phyloP scores from a whole-genome alignment of 2,888 invertebrate genomes.

The Proisotoma minuta region DNA sequence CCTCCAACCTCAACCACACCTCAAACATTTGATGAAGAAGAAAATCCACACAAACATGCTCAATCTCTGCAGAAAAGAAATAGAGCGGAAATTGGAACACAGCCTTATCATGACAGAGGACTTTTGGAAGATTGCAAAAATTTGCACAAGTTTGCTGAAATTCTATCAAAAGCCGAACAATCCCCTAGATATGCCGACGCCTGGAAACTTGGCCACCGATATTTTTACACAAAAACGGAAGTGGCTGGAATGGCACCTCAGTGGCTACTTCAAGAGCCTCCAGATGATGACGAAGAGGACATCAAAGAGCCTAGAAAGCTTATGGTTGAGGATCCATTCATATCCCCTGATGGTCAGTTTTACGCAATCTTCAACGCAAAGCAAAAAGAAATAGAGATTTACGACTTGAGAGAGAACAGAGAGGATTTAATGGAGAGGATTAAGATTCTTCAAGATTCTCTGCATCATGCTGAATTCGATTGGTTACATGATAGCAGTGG shows the following conservation, averaged over 20 bases:
- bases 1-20: too few species aligned
- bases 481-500: background rate
- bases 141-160: background rate
- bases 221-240: background rate
- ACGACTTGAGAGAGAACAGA: background rate
- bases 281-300: background rate
- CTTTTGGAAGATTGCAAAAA: background rate
- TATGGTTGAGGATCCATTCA: background rate
- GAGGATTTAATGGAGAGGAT: background rate
- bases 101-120: too few species aligned
- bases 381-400: background rate
- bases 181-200: background rate
- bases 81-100: too few species aligned
- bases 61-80: too few species aligned
- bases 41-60: too few species aligned
- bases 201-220: background rate
- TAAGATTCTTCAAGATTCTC: background rate
- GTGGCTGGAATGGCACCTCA: background rate
- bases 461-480: background rate
- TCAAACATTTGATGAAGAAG: too few species aligned
- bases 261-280: background rate
- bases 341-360: background rate
- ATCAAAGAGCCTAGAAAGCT: background rate
- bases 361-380: background rate
- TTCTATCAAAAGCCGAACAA: background rate